Evolutionary conservation across 2,113 vertebrate genomes (phyloP), one percentile per base, ranked within the genome.

Genomic region (Tyto alba): DNA sequence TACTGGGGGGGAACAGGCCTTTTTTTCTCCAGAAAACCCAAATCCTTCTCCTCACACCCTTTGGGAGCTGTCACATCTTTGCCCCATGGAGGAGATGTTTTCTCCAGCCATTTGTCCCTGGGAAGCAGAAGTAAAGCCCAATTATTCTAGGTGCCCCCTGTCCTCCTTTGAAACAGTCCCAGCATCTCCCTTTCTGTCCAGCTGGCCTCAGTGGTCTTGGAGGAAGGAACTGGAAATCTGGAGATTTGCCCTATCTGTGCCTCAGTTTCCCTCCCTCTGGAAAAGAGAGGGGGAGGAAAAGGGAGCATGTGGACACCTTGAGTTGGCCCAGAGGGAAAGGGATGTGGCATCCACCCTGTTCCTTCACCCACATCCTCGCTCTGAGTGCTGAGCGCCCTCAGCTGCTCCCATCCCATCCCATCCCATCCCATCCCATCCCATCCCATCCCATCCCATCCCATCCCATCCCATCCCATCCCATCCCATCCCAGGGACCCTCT

Each of bases 181-280:
- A 74, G 60, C 19, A 78, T 47, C 47, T 83, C 67, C 48, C 23
- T 22, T 55, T 36, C 22, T 59, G 80, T 64, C 68, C 63, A 64
- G 26, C 11, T 55, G 38, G 4, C 40, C 26, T n/a, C 29, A 11
- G 11, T 55, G 52, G 7, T 41, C 40, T 52, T 50, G 48, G 30
- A 53, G 12, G 43, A 53, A 74, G 13, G 43, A 84, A 17, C 19
- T 59, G 62, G 38, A 48, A 80, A 47, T 48, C 5, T 55, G 52
- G 9, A 57, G 10, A 1, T 45, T 81, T 71, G 45, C 2, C 6
- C 7, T 0, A 1, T 9, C 16, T 0, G 2, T 71, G 68, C 50
- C 45, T 89, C 93, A 22, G 67, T 88, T 69, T 75, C n/a, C 50
- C 13, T 69, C 38, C 30, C 32, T 43, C 16, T 18, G 56, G 43